These are phyloP conservation scores for Epistrophe eligans DNA, from an alignment of 2,888 invertebrate genomes.

Conservation along the genomic window DNA sequence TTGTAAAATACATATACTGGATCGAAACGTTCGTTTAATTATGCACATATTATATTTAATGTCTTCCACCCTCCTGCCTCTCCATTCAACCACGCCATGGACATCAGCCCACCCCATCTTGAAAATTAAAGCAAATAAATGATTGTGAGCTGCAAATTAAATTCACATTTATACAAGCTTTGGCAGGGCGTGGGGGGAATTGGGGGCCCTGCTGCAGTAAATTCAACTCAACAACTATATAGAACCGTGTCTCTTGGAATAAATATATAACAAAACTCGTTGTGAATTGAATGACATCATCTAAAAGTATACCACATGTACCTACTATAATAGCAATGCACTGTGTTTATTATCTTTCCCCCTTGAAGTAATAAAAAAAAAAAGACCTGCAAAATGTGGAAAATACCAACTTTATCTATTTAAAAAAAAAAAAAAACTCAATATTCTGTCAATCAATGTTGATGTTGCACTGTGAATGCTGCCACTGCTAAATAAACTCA, in stretches of 20 bases:
- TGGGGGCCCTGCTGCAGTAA: neutral
- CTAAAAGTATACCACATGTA: neutral
- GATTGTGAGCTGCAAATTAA: slow-evolving; percentile 57
- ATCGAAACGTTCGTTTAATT: slow-evolving; percentile 22
- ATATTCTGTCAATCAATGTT: slow-evolving; percentile 66
- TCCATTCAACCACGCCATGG: no score
- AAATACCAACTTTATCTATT: neutral
- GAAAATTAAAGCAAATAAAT: slow-evolving; percentile 29
- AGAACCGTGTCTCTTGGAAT: neutral
- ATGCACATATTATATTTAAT: slow-evolving; percentile 34
- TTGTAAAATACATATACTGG: neutral
- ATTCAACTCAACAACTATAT: slow-evolving; percentile 2
- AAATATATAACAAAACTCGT: slow-evolving; percentile 3
- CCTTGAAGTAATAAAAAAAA: slow-evolving; percentile 17
- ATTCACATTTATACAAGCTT: slow-evolving; percentile 40
- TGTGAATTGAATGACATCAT: slow-evolving; percentile 29
- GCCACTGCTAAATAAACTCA: slow-evolving; percentile 18
- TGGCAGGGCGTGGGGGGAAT: neutral
- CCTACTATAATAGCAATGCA: neutral
- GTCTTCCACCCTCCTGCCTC: neutral
- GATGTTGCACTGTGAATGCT: slow-evolving; percentile 33
- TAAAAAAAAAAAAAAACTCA: slow-evolving; percentile 26
- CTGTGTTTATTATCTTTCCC: neutral
- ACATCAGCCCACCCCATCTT: neutral
- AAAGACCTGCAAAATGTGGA: slow-evolving; percentile 2